Evolutionary conservation across 2,113 vertebrate species (phyloP), one percentile per base, ranked within the genome.

Genomic region (Corvus moneduloides): DNA sequence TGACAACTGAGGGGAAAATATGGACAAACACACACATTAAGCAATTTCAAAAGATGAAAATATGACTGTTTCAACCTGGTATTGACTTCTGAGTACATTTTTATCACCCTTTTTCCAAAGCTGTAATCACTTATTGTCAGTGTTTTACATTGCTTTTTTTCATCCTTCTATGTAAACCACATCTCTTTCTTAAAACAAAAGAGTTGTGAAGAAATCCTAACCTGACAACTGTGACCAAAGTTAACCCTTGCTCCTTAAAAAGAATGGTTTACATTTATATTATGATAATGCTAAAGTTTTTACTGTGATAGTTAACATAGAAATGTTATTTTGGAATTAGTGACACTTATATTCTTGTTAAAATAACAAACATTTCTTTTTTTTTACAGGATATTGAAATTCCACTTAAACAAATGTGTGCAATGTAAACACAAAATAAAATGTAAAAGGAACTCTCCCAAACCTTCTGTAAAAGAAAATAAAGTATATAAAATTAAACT

Each of bases 331-430:
- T 84, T 79, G 84, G 84, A 91, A 74, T 73, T 69, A 93, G 46
- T 6, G 49, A 76, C 14, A 39, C 22, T 83, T 69, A 49, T 55
- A 79, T 35, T 73, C 63, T 82, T 87, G 55, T 71, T 58, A 86
- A 80, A 91, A 59, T 35, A 80, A 77, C 58, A 83, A 87, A 59
- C 11, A n/a, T n/a, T 66, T 88, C 7, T 61, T 75, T 91, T 93
- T 91, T 94, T 97, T 80, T 66, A 93, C 51, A 84, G 59, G 43
- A 71, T 71, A 85, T 51, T 90, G 68, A 85, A 93, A 92, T 81
- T 67, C 49, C 73, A 56, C 64, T 83, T 62, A 61, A 85, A 85
- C 5, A 86, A 93, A 54, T 59, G 43, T 35, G 35, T 59, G 33
- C 35, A 59, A 71, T 17, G 51, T n/a, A 85, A 86, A 77, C 24